These are phyloP conservation scores for Clamator glandarius DNA, from an alignment of 2,797 vertebrate genomes.

Conservation along the genomic window DNA sequence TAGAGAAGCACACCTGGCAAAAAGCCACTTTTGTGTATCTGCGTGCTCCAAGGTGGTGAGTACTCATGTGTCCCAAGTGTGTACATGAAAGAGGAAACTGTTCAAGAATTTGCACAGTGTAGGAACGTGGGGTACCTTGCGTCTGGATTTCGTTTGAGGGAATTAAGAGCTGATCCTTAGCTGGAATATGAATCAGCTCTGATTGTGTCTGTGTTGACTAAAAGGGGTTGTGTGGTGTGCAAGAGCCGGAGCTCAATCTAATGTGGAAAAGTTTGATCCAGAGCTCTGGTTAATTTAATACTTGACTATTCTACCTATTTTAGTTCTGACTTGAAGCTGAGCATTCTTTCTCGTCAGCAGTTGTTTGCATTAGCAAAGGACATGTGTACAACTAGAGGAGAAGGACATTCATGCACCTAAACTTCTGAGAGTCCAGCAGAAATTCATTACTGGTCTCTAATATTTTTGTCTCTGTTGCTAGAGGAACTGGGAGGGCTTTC, in stretches of 20 bases:
- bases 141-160: slow-evolving; percentile 63
- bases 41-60: accelerated
- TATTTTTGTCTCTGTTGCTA: neutral
- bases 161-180: slow-evolving; percentile 68
- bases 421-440: neutral
- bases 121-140: slow-evolving; percentile 4
- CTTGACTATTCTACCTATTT: slow-evolving; percentile 59
- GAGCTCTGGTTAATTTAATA: slow-evolving; percentile 65
- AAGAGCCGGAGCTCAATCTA: slow-evolving; percentile 6
- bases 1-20: accelerated
- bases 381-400: neutral
- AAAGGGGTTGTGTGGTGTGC: slow-evolving; percentile 26
- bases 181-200: slow-evolving; percentile 60
- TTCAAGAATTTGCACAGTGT: neutral
- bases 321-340: slow-evolving; percentile 35
- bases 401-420: neutral
- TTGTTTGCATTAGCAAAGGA: slow-evolving; percentile 46
- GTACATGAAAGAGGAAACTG: neutral
- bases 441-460: neutral
- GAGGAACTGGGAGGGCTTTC: neutral
- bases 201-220: slow-evolving; percentile 58
- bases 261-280: slow-evolving; percentile 65
- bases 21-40: neutral
- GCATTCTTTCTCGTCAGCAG: neutral
- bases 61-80: neutral